Percentiles rank a stretch among this genome's conserved stretches.
Evolutionary conservation across 2,888 invertebrate species (phyloP).

Genomic region (Drosophila nr. fundita): DNA sequence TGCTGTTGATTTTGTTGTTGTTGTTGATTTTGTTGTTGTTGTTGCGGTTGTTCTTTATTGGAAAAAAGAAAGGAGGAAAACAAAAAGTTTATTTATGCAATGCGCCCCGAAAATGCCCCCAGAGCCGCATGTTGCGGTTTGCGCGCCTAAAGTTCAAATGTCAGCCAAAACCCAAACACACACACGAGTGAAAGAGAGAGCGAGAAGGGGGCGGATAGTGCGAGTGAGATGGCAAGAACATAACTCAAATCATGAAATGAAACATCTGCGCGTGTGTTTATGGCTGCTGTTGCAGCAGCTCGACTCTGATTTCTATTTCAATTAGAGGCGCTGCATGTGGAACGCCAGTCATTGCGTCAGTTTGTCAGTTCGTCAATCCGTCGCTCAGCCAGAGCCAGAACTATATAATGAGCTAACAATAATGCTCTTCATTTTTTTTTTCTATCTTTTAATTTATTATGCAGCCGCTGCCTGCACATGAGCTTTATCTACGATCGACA

Average conservation of each 20-base stretch:
- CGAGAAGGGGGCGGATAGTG: slow-evolving; percentile 1
- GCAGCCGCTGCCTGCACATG: slow-evolving; percentile 44
- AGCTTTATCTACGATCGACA: slow-evolving; percentile 30
- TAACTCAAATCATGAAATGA: slow-evolving; percentile 68
- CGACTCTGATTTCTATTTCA: slow-evolving; percentile 70
- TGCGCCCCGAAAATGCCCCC: slow-evolving; percentile 40
- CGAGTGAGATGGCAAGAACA: slow-evolving; percentile 40
- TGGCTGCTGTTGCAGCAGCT: slow-evolving; percentile 31
- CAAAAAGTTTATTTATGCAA: slow-evolving; percentile 70
- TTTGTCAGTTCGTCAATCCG: slow-evolving; percentile 13
- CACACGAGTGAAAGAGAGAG: slow-evolving; percentile 13
- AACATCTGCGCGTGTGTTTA: slow-evolving; percentile 64
- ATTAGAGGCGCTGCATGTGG: slow-evolving; percentile 67
- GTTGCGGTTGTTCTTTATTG: slow-evolving; percentile 22
- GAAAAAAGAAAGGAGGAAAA: slow-evolving; percentile 1
- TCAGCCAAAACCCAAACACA: slow-evolving; percentile 38
- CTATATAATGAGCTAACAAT: slow-evolving; percentile 71
- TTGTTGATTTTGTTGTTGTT: slow-evolving; percentile 25
- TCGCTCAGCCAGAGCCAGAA: slow-evolving; percentile 22
- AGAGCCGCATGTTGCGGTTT: slow-evolving; percentile 61
- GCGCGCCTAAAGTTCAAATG: slow-evolving; percentile 72
- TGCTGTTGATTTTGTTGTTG: slow-evolving; percentile 14
- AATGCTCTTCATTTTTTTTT: slow-evolving; percentile 69
- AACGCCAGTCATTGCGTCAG: slow-evolving; percentile 40
- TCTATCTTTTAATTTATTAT: slow-evolving; percentile 53